phyloP scores from a whole-genome alignment of 1,140 invertebrate genomes.

The Heterodera schachtii region DNA sequence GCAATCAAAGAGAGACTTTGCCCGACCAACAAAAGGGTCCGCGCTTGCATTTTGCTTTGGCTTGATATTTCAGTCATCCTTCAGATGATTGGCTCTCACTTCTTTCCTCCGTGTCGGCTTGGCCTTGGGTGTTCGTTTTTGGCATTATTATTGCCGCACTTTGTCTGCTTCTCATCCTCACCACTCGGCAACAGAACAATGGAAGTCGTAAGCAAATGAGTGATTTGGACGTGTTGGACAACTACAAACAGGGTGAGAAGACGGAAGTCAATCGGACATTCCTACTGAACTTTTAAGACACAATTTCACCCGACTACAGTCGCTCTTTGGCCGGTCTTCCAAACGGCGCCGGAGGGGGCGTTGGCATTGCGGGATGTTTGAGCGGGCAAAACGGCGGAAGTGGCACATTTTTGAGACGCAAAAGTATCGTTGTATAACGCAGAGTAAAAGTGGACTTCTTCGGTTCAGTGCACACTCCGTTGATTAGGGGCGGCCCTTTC shows the following conservation, averaged over 20 bases:
- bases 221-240: conserved; percentile 62
- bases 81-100: neutral
- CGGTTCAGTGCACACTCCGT: conserved; percentile 53
- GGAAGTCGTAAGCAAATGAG: conserved; percentile 58
- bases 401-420: conserved; percentile 12
- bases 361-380: neutral
- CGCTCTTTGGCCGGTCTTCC: conserved; percentile 28
- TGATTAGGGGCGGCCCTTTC: conserved; percentile 36
- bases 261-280: neutral
- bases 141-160: conserved; percentile 21
- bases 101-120: neutral
- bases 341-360: conserved; percentile 9
- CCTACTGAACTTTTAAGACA: neutral
- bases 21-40: neutral
- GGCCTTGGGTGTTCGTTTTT: conserved; percentile 14
- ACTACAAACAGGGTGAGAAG: conserved; percentile 61
- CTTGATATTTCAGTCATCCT: neutral
- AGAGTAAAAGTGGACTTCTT: neutral
- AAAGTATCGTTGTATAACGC: neutral
- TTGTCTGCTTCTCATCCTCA: conserved; percentile 26
- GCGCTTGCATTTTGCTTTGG: neutral
- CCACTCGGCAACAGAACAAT: neutral
- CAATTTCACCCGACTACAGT: conserved; percentile 48
- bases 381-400: neutral
- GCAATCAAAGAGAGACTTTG: neutral